These are phyloP conservation scores for Enteromius treurensis DNA, from an alignment of 2,797 vertebrate genomes.

Conservation along the genomic window DNA sequence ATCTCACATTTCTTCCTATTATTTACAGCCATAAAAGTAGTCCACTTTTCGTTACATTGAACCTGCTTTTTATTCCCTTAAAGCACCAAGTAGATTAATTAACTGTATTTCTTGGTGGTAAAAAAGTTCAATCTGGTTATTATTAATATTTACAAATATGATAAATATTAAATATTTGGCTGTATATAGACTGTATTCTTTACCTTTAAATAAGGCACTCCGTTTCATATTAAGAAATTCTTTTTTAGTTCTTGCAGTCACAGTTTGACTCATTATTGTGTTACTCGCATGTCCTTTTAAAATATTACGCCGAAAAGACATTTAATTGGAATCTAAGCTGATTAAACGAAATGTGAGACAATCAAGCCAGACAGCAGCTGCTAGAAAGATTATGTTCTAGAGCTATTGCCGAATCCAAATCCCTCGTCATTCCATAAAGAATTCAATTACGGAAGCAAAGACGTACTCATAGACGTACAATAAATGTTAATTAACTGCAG, in stretches of 20 bases:
- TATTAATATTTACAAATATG: too few species aligned
- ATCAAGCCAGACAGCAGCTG: slow-evolving; percentile 35
- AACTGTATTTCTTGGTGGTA: background rate
- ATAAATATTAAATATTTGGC: too few species aligned
- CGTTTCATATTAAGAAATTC: background rate
- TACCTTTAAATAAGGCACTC: background rate
- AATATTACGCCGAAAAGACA: slow-evolving; percentile 18
- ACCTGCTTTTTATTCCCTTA: too few species aligned
- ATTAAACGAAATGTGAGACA: slow-evolving; percentile 47
- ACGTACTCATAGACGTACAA: slow-evolving; percentile 26
- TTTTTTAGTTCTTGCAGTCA: background rate
- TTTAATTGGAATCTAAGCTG: slow-evolving; percentile 44
- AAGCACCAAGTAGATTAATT: background rate
- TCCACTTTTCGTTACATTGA: too few species aligned
- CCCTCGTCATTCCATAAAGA: slow-evolving; percentile 33
- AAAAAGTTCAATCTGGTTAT: background rate
- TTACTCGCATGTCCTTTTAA: slow-evolving; percentile 8
- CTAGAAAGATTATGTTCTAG: slow-evolving; percentile 27
- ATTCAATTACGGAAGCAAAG: slow-evolving; percentile 30
- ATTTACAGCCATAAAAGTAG: too few species aligned
- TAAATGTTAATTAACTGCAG: slow-evolving; percentile 37
- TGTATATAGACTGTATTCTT: background rate
- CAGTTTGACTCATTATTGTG: slow-evolving; percentile 1
- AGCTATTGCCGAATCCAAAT: background rate
- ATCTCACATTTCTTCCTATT: too few species aligned